Base-by-base conservation (phyloP, 2,113 vertebrate genomes). In the Hystrix brachyura region DNA sequence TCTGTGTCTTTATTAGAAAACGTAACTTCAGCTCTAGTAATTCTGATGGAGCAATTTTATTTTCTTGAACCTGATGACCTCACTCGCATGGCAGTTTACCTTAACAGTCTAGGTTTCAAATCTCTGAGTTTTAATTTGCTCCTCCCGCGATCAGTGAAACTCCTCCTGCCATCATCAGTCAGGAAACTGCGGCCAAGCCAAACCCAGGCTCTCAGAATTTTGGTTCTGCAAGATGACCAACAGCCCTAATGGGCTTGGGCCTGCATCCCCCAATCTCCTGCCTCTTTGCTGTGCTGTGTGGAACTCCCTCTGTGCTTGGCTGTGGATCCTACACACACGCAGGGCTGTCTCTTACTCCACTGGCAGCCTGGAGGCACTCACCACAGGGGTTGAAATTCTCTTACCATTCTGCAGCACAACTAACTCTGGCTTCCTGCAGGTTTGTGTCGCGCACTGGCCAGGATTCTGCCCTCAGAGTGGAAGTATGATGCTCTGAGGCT, bases 381-480 rank as follows among this genome's bases (percentile, higher is more conserved):
- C 72, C 15, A 0, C 23, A 53, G 48, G 21, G 8, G 19, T 3
- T 46, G 57, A 81, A 27, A 62, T 62, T 82, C 64, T 23, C 3
- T 67, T 34, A 5, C 15, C 51, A 69, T 27, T 71, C 64, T 48
- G 21, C 10, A n/a, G 46, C 34, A 14, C n/a, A 15, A 25, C 3
- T 8, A 60, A 46, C 38, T 29, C 34, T 19, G 1, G 53, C 10
- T 84, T 57, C 59, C 27, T 12, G 1, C 32, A 64, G 17, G 21
- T 64, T n/a, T 15, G 4, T 2, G 1, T 12, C 6, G 34, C 29
- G 29, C 34, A 14, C 34, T 13, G 3, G 1, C 18, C 0, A 5
- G 69, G 13, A 34, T 46, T 13, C 7, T 34, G 15, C 59, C 51
- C 51, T 27, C 78, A 43, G 17, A 51, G 38, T 3, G 64, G 32